A percentile compares a stretch with the other conserved stretches of the same genome.
Conservation (phyloP, 2,113 vertebrate species). For the Hemibagrus wyckioides region DNA sequence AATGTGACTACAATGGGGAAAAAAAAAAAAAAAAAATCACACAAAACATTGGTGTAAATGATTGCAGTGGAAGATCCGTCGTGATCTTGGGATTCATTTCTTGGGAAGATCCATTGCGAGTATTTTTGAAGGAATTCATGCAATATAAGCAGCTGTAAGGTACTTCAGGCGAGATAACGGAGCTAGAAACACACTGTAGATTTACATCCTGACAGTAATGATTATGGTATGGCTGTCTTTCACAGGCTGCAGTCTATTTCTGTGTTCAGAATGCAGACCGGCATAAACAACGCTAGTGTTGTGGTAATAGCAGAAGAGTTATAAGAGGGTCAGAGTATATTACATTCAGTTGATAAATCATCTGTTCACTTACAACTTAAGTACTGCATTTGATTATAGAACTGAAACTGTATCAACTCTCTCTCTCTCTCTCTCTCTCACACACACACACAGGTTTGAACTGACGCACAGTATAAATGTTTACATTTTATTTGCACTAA, state of each 20-base stretch:
- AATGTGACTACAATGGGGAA: not conserved
- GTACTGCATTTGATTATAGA: not conserved
- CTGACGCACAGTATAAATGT: no score
- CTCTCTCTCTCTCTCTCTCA: no score
- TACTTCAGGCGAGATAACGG: constrained; percentile 41
- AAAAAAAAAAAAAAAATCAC: no score
- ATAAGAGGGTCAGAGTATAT: not conserved
- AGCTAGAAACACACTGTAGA: not conserved
- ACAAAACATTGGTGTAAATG: not conserved
- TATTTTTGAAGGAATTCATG: not conserved
- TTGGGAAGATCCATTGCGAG: not conserved
- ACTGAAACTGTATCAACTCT: not conserved
- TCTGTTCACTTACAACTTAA: not conserved
- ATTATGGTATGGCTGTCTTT: not conserved
- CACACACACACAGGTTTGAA: no score
- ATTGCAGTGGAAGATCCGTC: not conserved
- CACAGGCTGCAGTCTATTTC: not conserved
- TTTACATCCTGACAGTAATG: constrained; percentile 55
- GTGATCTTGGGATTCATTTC: not conserved
- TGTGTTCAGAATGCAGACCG: constrained; percentile 1
- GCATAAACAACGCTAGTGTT: constrained; percentile 35
- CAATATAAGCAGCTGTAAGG: constrained; percentile 28
- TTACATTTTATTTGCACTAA: not conserved
- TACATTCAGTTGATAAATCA: not conserved
- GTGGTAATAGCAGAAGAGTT: not conserved